A percentile compares a stretch with the other conserved stretches of the same genome.
Evolutionary conservation across 53 echinoderm and acorn worm genomes (phyloP).

Genomic region (Astropecten irregularis): DNA sequence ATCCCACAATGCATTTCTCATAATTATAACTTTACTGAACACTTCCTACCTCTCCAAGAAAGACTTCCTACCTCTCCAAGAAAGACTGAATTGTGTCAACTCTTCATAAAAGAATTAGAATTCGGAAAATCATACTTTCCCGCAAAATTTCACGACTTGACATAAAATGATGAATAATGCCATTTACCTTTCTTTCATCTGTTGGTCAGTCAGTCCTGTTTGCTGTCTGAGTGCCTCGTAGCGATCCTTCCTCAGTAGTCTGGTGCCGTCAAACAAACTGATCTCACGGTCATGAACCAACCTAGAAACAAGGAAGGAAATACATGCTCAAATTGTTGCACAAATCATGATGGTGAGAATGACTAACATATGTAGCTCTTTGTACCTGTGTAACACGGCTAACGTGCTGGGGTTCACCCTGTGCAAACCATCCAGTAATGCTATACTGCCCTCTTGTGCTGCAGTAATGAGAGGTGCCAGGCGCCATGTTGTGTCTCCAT

Average conservation of each 20-base stretch:
- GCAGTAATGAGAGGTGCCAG: conserved; percentile 90
- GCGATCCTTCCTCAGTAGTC: conserved; percentile 83
- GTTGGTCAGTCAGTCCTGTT: conserved; percentile 70
- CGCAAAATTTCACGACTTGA: no score
- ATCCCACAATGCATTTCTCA: no score
- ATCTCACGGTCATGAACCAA: conserved; percentile 94
- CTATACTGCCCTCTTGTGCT: conserved; percentile 97
- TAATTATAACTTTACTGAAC: no score
- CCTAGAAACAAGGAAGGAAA: no score
- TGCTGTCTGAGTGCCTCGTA: conserved; percentile 80
- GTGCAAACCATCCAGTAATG: conserved; percentile 92
- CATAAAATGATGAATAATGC: neutral
- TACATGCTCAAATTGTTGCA: no score
- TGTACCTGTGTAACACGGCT: conserved; percentile 87
- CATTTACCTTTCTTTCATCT: conserved; percentile 75
- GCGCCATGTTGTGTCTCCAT: conserved; percentile 94
- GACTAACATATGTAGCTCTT: neutral
- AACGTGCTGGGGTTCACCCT: conserved; percentile 94
- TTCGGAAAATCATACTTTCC: no score
- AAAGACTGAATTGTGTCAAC: no score
- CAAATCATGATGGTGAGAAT: no score
- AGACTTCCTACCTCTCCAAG: no score
- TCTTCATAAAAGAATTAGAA: no score
- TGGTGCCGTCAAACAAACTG: conserved; percentile 90
- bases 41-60: no score